Percentiles rank a stretch among this genome's conserved stretches.
phyloP scores from a whole-genome alignment of 2,888 invertebrate genomes.

The Gnatocerus cornutus region DNA sequence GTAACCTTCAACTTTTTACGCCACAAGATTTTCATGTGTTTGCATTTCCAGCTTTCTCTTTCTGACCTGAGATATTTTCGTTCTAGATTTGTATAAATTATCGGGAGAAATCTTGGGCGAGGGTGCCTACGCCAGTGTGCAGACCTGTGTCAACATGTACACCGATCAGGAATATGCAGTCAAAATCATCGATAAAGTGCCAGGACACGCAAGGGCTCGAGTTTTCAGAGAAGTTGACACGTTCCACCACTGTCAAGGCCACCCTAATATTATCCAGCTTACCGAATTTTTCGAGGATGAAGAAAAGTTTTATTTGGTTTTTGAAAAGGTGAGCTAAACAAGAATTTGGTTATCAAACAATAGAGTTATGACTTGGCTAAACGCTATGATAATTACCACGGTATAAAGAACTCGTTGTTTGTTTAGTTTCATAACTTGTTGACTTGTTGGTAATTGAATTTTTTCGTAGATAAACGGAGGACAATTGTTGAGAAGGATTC shows the following conservation, averaged over 20 bases:
- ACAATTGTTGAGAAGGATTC: constrained; percentile 93
- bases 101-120: constrained; percentile 97
- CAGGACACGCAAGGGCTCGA: constrained; percentile 93
- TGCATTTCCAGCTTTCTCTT: constrained; percentile 16
- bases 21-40: constrained; percentile 5
- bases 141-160: constrained; percentile 92
- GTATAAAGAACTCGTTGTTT: too few relatives aligned
- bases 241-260: constrained; percentile 98
- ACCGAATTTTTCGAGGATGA: constrained; percentile 98
- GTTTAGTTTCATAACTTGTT: too few relatives aligned
- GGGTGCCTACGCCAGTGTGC: constrained; percentile 97
- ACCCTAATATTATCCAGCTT: constrained; percentile 97
- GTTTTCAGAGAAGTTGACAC: constrained; percentile 99
- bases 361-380: background rate
- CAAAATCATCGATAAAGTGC: constrained; percentile 97
- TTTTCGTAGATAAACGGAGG: constrained; percentile 87
- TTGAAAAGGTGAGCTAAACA: constrained; percentile 85
- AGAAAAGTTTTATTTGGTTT: constrained; percentile 97
- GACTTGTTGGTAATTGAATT: background rate
- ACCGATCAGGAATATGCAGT: constrained; percentile 97
- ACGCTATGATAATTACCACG: background rate
- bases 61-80: constrained; percentile 53
- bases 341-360: constrained; percentile 5
- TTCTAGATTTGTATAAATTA: constrained; percentile 92
- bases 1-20: constrained; percentile 30